These are phyloP conservation scores for Poicephalus gulielmi DNA, from an alignment of 2,113 vertebrate genomes.

Conservation along the genomic window DNA sequence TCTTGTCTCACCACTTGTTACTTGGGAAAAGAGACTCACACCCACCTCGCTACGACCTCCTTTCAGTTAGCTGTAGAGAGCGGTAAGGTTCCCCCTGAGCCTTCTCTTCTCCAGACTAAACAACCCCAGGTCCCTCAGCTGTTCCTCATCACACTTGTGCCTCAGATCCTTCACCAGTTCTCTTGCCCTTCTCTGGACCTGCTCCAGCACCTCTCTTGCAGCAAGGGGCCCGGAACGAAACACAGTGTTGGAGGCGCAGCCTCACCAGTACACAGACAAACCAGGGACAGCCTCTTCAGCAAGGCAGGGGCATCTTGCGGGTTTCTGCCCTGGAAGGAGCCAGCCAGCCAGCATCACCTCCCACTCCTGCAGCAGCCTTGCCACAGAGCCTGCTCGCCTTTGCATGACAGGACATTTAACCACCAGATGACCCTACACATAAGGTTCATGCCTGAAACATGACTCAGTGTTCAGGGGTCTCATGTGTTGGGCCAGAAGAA, in stretches of 20 bases:
- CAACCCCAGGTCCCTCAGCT: neutral
- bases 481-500: neutral
- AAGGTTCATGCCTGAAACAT: neutral
- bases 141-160: neutral
- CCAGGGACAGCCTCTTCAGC: neutral
- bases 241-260: neutral
- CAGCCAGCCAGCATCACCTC: neutral
- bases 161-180: neutral
- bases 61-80: neutral
- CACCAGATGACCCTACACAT: neutral
- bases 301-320: neutral
- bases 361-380: neutral
- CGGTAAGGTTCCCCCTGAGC: neutral
- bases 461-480: neutral
- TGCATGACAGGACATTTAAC: neutral
- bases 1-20: neutral
- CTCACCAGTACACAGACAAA: neutral
- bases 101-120: neutral
- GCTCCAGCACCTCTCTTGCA: neutral
- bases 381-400: neutral
- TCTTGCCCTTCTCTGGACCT: neutral
- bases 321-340: neutral
- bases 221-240: neutral
- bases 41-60: neutral
- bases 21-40: neutral